phyloP scores from a whole-genome alignment of 2,888 invertebrate species.

The Notocelia uddmanniana region DNA sequence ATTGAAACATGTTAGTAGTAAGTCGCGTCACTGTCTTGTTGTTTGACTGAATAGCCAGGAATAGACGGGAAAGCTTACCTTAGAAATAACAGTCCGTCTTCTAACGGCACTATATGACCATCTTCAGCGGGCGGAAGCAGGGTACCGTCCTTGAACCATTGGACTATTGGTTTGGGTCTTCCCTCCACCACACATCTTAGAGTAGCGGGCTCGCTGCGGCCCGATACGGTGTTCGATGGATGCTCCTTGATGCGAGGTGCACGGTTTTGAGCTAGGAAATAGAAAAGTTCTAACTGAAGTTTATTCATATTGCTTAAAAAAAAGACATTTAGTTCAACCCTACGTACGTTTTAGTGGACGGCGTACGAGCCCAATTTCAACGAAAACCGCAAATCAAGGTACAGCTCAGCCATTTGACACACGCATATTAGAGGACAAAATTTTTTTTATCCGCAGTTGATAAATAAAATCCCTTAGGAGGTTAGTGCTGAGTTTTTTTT shows the following conservation, averaged over 20 bases:
- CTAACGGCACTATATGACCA: slow-evolving; percentile 95
- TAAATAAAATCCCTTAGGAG: too few relatives aligned
- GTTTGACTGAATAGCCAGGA: too few relatives aligned
- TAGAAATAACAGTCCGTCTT: slow-evolving; percentile 97
- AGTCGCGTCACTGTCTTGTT: not conserved
- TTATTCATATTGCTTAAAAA: too few relatives aligned
- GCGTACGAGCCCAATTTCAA: too few relatives aligned
- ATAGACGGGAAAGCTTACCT: slow-evolving; percentile 63
- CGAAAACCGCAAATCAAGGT: too few relatives aligned
- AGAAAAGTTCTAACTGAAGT: not conserved
- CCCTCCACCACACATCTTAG: slow-evolving; percentile 99
- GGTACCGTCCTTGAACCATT: slow-evolving; percentile 97
- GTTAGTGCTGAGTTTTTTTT: too few relatives aligned
- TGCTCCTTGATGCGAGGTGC: slow-evolving; percentile 98
- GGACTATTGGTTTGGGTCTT: slow-evolving; percentile 94
- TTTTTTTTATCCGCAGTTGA: too few relatives aligned
- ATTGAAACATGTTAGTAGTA: not conserved
- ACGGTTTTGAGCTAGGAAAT: slow-evolving; percentile 90
- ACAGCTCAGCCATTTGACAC: too few relatives aligned
- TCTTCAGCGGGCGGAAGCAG: slow-evolving; percentile 92
- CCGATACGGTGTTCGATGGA: slow-evolving; percentile 98
- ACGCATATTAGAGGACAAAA: too few relatives aligned
- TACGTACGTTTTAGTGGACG: too few relatives aligned
- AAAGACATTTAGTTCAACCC: too few relatives aligned
- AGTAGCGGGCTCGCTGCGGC: slow-evolving; percentile 98